phyloP scores from a whole-genome alignment of 2,888 invertebrate genomes.

The Oscheius sp. region DNA sequence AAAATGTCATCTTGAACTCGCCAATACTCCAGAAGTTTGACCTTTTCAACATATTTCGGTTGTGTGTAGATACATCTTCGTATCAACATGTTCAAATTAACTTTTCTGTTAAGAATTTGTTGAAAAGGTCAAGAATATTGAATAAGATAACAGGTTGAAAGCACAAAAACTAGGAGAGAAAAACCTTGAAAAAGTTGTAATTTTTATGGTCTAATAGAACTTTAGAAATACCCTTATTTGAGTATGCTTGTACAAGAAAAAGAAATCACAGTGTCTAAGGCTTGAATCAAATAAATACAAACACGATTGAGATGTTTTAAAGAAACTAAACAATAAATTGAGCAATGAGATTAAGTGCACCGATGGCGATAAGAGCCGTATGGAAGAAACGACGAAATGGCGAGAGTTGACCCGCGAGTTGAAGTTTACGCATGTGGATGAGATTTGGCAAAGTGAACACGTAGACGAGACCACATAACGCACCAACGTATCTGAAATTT shows the following conservation, averaged over 20 bases:
- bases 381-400: slow-evolving; percentile 72
- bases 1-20: slow-evolving; percentile 48
- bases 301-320: neutral
- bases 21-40: slow-evolving; percentile 55
- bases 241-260: too few relatives aligned
- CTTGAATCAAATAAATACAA: neutral
- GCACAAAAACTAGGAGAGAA: too few relatives aligned
- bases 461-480: slow-evolving; percentile 85
- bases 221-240: too few relatives aligned
- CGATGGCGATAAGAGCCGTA: slow-evolving; percentile 78
- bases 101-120: neutral
- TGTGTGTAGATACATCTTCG: neutral
- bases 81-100: slow-evolving; percentile 23
- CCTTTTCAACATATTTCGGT: slow-evolving; percentile 44
- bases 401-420: slow-evolving; percentile 35
- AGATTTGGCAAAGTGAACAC: slow-evolving; percentile 85
- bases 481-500: slow-evolving; percentile 82
- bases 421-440: slow-evolving; percentile 80
- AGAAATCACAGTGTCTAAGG: too few relatives aligned
- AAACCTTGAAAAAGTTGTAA: too few relatives aligned
- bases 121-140: neutral
- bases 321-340: slow-evolving; percentile 77
- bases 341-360: slow-evolving; percentile 80
- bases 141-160: too few relatives aligned
- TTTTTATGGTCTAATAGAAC: too few relatives aligned